Evolutionary conservation across 2,113 vertebrate species (phyloP).

Genomic region (Scomber japonicus): DNA sequence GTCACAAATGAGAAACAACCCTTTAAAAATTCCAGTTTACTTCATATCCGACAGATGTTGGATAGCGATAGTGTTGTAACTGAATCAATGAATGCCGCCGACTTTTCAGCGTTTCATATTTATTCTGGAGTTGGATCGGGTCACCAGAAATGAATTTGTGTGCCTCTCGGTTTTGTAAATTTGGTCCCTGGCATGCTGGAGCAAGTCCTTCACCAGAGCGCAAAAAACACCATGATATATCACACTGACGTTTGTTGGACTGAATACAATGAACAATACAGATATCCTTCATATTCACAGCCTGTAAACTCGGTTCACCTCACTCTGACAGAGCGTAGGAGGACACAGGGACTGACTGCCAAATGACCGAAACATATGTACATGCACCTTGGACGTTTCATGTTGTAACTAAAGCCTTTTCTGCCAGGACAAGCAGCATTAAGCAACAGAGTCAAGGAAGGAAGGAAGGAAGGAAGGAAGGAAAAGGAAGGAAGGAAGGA

Average conservation of each 20-base stretch:
- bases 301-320: not conserved
- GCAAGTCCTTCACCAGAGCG: constrained; percentile 20
- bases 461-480: no score
- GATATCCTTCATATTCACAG: constrained; percentile 28
- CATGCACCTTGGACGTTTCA: not conserved
- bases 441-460: not conserved
- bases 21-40: constrained; percentile 10
- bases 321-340: constrained; percentile 22
- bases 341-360: constrained; percentile 15
- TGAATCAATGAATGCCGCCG: not conserved
- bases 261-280: constrained; percentile 45
- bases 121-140: not conserved
- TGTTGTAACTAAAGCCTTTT: not conserved
- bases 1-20: constrained; percentile 23
- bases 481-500: no score
- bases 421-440: not conserved
- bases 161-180: not conserved
- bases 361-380: constrained; percentile 26
- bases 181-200: constrained; percentile 31
- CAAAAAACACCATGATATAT: constrained; percentile 38
- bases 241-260: constrained; percentile 20
- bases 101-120: not conserved
- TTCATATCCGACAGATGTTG: constrained; percentile 40
- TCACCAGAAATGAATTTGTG: not conserved
- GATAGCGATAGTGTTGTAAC: not conserved